Evolutionary conservation across 2,113 vertebrate genomes (phyloP).

Genomic region (Lipophrys pholis): DNA sequence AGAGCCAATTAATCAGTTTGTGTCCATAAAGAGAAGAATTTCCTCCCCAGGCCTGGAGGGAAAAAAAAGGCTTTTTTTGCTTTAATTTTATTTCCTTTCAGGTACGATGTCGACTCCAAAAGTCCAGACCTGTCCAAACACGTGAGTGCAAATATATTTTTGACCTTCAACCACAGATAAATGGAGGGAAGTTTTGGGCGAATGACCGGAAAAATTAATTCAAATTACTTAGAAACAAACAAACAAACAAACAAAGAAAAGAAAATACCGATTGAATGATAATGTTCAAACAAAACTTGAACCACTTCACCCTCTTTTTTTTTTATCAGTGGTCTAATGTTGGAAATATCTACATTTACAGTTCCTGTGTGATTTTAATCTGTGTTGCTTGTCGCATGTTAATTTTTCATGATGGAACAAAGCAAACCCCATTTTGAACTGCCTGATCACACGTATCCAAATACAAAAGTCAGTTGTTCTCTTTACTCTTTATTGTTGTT

Average conservation of each 20-base stretch:
- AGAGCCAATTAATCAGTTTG: not conserved
- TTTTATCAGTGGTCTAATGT: slow-evolving; percentile 40
- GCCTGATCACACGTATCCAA: slow-evolving; percentile 65
- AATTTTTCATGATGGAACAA: slow-evolving; percentile 52
- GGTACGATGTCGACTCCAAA: slow-evolving; percentile 96
- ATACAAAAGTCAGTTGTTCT: slow-evolving; percentile 50
- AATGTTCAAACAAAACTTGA: not conserved
- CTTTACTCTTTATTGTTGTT: slow-evolving; percentile 5
- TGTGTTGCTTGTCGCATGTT: slow-evolving; percentile 48
- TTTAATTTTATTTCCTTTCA: slow-evolving; percentile 66
- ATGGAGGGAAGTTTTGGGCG: slow-evolving; percentile 30
- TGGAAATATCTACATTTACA: not conserved
- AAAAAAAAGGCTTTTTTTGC: slow-evolving; percentile 22
- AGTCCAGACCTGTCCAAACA: slow-evolving; percentile 96
- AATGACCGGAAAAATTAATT: slow-evolving; percentile 11
- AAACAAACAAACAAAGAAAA: slow-evolving; percentile 3
- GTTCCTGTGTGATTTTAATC: slow-evolving; percentile 16
- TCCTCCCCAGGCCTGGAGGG: not conserved
- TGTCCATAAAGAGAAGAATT: not conserved
- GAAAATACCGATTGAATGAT: not conserved
- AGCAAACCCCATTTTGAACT: slow-evolving; percentile 63
- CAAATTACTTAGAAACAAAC: slow-evolving; percentile 5
- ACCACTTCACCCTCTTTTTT: not conserved
- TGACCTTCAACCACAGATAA: slow-evolving; percentile 41
- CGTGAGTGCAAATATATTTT: slow-evolving; percentile 82